A percentile compares a stretch with the other conserved stretches of the same genome.
phyloP scores from a whole-genome alignment of 1,140 invertebrate genomes.

The Heliconius eleuchia region DNA sequence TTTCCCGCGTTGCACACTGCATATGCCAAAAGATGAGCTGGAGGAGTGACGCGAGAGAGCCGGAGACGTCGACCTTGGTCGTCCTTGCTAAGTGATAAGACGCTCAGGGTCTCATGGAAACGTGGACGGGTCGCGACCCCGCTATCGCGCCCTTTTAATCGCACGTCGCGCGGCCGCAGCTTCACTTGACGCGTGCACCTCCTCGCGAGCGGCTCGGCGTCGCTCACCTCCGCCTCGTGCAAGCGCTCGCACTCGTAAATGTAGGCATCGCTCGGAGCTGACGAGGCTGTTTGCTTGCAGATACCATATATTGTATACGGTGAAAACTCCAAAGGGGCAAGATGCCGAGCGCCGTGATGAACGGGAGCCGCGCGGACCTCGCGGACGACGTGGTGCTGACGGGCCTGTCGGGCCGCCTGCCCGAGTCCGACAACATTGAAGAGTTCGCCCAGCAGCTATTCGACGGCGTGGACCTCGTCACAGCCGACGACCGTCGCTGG shows the following conservation, averaged over 20 bases:
- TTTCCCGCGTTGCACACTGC: not conserved
- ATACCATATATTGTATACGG: constrained; percentile 42
- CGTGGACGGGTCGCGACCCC: constrained; percentile 65
- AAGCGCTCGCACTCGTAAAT: not conserved
- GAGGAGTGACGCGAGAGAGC: constrained; percentile 31
- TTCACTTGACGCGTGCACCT: constrained; percentile 56
- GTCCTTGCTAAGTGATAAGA: constrained; percentile 66
- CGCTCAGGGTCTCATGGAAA: constrained; percentile 53
- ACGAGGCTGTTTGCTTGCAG: constrained; percentile 43
- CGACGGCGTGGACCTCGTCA: constrained; percentile 93
- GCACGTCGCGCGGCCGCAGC: constrained; percentile 41
- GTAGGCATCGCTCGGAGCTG: not conserved
- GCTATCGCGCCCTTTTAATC: constrained; percentile 71
- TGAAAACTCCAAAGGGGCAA: constrained; percentile 14
- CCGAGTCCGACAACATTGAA: constrained; percentile 92
- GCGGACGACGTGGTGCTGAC: constrained; percentile 92
- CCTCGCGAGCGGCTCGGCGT: constrained; percentile 43
- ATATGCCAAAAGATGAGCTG: not conserved
- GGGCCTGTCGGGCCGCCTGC: constrained; percentile 94
- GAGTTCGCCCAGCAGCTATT: constrained; percentile 91
- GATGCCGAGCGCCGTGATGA: constrained; percentile 64
- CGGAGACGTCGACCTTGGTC: constrained; percentile 60
- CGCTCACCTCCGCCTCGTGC: constrained; percentile 17
- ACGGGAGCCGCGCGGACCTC: constrained; percentile 45
- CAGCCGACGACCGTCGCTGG: constrained; percentile 91